Base-by-base conservation (phyloP, 2,888 invertebrate genomes). In the Papilio protenor region DNA sequence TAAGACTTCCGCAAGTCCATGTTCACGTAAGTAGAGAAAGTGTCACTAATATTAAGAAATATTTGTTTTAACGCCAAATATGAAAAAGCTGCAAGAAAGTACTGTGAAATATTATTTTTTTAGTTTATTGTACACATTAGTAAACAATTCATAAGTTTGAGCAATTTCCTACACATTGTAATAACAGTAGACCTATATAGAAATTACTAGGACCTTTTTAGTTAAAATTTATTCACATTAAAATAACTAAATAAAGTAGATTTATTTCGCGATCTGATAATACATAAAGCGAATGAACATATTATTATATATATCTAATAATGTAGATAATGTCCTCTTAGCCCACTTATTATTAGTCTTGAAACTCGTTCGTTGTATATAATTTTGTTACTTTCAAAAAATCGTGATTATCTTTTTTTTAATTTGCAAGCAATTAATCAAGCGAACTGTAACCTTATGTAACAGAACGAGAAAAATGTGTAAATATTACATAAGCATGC, bases 1-100 rank as follows among this genome's bases (percentile, higher is more conserved):
- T 66, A 27, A 72, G 52, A 76, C 75, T 55, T 71, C 75, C 70
- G 73, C 73, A 40, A 59, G 23, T 66, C 27, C 27, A 75, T 47
- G n/a, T 70, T 78, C 77, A 77, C 73, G 75, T 78, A 80, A 79
- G 75, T 47, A 64, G 77, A 73, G 80, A 80, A 79, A 80, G 80
- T 77, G n/a, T 55, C 66, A 70, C 55, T 59, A 74, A 75, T 27
- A 71, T 78, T 61, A 45, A 64, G 40, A 70, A 59, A 49, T 71
- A 64, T 78, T 78, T 78, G 71, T 76, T 78, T 75, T 73, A 55
- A 45, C 73, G 18, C 27, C 70, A 73, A 78, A 78, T 40, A 66
- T 16, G 40, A 11, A 10, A 1, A 40, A 0, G n/a, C 18, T 40
- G 64, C 18, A 18, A 40, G n/a, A 66, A 66, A 2, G 10, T n/a